phyloP scores from a whole-genome alignment of 2,888 invertebrate species.

The Philopedon plagiatum region DNA sequence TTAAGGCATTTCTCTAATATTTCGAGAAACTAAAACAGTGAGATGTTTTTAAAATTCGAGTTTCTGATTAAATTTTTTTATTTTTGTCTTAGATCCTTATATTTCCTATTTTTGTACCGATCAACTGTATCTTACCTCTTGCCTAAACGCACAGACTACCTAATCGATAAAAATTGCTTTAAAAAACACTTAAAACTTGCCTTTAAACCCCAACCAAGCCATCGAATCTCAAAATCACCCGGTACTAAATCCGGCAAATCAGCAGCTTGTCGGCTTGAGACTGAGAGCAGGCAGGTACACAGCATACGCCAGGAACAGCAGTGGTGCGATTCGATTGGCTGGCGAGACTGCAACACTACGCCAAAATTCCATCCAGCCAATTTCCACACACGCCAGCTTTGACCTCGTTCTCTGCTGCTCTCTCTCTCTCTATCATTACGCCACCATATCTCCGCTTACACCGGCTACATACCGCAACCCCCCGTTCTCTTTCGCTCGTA shows the following conservation, averaged over 20 bases:
- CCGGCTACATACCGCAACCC: conserved; percentile 46
- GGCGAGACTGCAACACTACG: conserved; percentile 38
- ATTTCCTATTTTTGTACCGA: too few species aligned
- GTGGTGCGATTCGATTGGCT: conserved; percentile 49
- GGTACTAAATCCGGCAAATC: conserved; percentile 1
- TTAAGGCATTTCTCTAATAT: too few species aligned
- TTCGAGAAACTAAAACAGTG: too few species aligned
- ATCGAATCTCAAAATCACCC: conserved; percentile 2
- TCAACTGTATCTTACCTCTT: too few species aligned
- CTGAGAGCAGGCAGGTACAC: conserved; percentile 44
- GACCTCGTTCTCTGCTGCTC: conserved; percentile 38
- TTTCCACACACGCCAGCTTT: conserved; percentile 39
- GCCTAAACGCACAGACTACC: too few species aligned
- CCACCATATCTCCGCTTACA: conserved; percentile 44
- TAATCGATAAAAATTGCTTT: not conserved
- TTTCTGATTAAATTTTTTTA: too few species aligned
- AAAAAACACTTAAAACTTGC: conserved; percentile 24
- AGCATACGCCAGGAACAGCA: conserved; percentile 37
- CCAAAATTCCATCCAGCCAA: conserved; percentile 47
- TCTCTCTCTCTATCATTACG: conserved; percentile 37
- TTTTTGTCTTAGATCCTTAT: too few species aligned
- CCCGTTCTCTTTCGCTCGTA: conserved; percentile 35
- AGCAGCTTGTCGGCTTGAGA: conserved; percentile 31
- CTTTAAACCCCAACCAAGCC: conserved; percentile 37
- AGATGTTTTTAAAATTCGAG: too few species aligned